phyloP scores from a whole-genome alignment of 1,140 invertebrate genomes.

The Adelges cooleyi region DNA sequence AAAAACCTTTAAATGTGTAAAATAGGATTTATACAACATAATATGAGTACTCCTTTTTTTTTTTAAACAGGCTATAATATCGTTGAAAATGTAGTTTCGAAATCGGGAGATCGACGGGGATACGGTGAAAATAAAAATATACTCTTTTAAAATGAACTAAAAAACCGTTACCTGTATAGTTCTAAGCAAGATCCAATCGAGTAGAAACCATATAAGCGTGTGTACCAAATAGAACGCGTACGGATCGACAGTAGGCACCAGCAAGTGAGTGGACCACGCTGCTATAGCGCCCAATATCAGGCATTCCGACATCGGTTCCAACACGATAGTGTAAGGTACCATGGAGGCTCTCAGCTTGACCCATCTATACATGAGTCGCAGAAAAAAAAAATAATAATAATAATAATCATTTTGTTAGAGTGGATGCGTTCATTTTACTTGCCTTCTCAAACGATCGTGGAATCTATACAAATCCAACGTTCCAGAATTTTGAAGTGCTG shows the following conservation, averaged over 20 bases:
- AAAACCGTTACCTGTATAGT: conserved; percentile 58
- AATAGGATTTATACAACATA: too few relatives aligned
- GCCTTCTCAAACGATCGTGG: conserved; percentile 69
- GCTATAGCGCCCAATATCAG: conserved; percentile 77
- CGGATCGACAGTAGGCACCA: conserved; percentile 70
- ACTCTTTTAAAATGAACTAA: neutral
- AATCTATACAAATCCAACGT: conserved; percentile 71
- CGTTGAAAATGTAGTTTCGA: too few relatives aligned
- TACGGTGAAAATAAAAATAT: conserved; percentile 33
- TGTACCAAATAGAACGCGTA: conserved; percentile 86
- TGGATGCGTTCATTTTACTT: too few relatives aligned
- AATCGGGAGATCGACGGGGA: too few relatives aligned
- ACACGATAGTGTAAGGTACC: conserved; percentile 77
- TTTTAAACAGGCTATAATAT: too few relatives aligned
- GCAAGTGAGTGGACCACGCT: conserved; percentile 66
- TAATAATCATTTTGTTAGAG: neutral
- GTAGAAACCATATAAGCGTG: conserved; percentile 85
- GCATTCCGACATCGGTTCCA: conserved; percentile 95
- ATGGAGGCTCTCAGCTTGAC: conserved; percentile 89
- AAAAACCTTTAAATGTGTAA: too few relatives aligned
- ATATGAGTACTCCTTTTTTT: too few relatives aligned
- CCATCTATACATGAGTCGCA: conserved; percentile 75
- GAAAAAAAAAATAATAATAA: conserved; percentile 31
- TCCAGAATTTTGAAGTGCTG: conserved; percentile 87
- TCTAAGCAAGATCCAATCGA: conserved; percentile 84